Evolutionary conservation across 2,888 invertebrate species (phyloP).

Genomic region (Sinhomidia bicolor): DNA sequence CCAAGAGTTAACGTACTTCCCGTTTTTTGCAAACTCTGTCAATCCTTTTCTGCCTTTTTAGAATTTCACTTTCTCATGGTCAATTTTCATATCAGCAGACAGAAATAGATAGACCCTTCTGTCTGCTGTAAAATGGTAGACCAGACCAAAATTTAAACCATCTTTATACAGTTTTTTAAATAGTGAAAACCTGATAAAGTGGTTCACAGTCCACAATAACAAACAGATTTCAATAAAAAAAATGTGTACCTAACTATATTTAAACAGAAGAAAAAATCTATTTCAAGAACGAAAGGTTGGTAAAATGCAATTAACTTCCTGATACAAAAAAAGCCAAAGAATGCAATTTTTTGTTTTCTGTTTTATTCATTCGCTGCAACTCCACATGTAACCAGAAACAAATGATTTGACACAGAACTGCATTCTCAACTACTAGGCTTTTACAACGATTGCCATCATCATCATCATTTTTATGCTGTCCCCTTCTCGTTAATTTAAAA

Average conservation of each 20-base stretch:
- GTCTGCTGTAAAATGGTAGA: background rate
- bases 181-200: background rate
- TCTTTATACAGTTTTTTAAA: background rate
- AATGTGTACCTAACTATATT: no score
- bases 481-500: background rate
- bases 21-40: conserved; percentile 48
- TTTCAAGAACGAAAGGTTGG: background rate
- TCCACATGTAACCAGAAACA: conserved; percentile 38
- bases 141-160: background rate
- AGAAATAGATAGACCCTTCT: no score
- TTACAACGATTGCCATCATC: background rate
- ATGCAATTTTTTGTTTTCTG: no score
- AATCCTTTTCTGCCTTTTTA: background rate
- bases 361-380: background rate
- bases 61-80: conserved; percentile 65
- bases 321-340: background rate
- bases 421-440: background rate
- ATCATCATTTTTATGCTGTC: background rate
- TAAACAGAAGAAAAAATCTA: background rate
- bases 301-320: background rate
- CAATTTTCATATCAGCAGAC: conserved; percentile 55
- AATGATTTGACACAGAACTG: conserved; percentile 41
- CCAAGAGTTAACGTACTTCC: conserved; percentile 50
- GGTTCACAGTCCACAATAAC: background rate
- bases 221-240: background rate